Percentiles rank a stretch among this genome's conserved stretches.
phyloP scores from a whole-genome alignment of 2,113 vertebrate species.

The Cynopterus brachyotis region DNA sequence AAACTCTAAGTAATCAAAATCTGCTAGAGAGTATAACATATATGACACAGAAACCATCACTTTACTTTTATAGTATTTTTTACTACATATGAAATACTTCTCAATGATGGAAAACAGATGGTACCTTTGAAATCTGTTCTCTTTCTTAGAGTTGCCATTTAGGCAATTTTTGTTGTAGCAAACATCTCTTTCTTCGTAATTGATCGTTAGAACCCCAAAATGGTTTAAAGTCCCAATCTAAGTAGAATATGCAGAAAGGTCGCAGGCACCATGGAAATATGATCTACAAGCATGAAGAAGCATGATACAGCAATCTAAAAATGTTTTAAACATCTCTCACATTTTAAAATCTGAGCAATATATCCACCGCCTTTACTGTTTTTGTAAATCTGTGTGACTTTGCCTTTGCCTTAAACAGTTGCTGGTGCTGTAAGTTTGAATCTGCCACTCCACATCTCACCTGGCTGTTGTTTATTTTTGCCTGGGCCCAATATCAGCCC shows the following conservation, averaged over 20 bases:
- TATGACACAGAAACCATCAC: background rate
- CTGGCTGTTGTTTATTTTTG: background rate
- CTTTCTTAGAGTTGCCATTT: slow-evolving; percentile 27
- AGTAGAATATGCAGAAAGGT: background rate
- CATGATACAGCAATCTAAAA: background rate
- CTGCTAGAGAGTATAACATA: background rate
- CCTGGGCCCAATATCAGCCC: background rate
- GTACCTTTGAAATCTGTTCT: background rate
- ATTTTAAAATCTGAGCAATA: background rate
- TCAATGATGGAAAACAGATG: slow-evolving; percentile 45
- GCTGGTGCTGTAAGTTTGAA: background rate
- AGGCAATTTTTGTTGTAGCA: slow-evolving; percentile 21
- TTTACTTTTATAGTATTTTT: slow-evolving; percentile 14
- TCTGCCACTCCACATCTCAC: background rate
- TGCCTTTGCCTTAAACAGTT: background rate
- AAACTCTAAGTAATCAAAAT: background rate
- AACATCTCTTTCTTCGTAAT: slow-evolving; percentile 18
- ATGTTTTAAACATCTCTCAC: background rate
- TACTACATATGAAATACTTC: slow-evolving; percentile 3
- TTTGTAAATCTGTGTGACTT: background rate
- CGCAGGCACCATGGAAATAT: background rate
- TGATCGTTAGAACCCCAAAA: background rate
- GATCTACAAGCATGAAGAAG: background rate
- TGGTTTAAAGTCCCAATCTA: background rate
- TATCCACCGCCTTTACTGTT: background rate